Base-by-base conservation (phyloP, 2,113 vertebrate species). In the Oplegnathus fasciatus region DNA sequence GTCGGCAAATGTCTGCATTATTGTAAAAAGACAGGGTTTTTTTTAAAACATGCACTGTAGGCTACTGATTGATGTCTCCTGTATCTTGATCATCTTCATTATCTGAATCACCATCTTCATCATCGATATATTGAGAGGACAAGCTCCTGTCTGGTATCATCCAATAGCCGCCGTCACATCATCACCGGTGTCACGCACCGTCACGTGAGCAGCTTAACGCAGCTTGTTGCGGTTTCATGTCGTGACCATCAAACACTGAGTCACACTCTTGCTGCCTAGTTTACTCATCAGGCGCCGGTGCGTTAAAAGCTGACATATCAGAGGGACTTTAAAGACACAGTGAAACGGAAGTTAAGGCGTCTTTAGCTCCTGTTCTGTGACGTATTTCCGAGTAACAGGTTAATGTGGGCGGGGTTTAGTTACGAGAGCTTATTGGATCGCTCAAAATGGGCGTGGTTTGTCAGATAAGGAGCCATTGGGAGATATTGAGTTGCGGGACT, bases 161-260 rank as follows among this genome's bases (percentile, higher is more conserved):
- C 88, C 88, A 88, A 86, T 87, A 28, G 80, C 52, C 62, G n/a
- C 30, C 7, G 70, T 69, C 62, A 85, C 86, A 17, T 75, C 83
- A 62, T 50, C 52, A 15, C 15, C 30, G 8, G 78, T 91, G 84
- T 92, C 90, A 89, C 77, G 42, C 79, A 32, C n/a, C 17, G 54
- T 90, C 93, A 94, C 91, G 89, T 93, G 88, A 91, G 57, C 80
- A 58, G 86, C 67, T 90, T 86, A 90, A 66, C 72, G 2, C 55
- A 30, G 71, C 87, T 76, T 17, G 57, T 62, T 55, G 60, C 30
- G 54, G 62, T 70, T 76, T 87, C 78, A 54, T 86, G 69, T 69
- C 48, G 37, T 30, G 58, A 72, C 54, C 83, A 60, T 69, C n/a
- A 32, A 40, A 32, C 61, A 24, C 34, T 73, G 76, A 78, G 24